A percentile compares a stretch with the other conserved stretches of the same genome.
Conservation (phyloP, 2,888 invertebrate species). For the Mythimna vitellina region DNA sequence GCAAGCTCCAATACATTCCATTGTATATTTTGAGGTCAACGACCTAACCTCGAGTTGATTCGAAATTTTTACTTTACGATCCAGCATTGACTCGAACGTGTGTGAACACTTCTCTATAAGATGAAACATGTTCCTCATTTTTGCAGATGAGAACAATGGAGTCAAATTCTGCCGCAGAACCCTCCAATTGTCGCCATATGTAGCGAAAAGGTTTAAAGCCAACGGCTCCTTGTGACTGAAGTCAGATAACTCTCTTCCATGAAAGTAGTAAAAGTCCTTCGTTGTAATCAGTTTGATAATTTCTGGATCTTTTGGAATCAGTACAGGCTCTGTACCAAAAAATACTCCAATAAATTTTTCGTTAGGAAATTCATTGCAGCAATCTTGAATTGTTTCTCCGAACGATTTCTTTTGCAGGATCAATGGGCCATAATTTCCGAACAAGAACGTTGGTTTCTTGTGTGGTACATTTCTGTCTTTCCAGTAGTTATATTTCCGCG, state of each 20-base stretch:
- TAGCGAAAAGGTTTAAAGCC: constrained; percentile 53
- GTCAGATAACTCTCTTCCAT: constrained; percentile 67
- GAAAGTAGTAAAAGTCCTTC: constrained; percentile 74
- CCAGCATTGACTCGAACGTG: constrained; percentile 51
- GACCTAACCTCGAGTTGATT: constrained; percentile 39
- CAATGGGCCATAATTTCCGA: constrained; percentile 70
- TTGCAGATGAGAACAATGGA: constrained; percentile 64
- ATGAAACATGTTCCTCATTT: constrained; percentile 67
- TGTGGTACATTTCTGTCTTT: constrained; percentile 64
- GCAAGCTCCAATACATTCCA: constrained; percentile 60
- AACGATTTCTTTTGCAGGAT: constrained; percentile 60
- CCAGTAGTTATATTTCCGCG: constrained; percentile 67
- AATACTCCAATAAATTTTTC: constrained; percentile 72
- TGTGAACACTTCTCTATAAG: constrained; percentile 59
- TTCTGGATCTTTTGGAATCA: constrained; percentile 72
- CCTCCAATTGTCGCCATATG: constrained; percentile 62
- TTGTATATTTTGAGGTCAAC: constrained; percentile 55
- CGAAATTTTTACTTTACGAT: constrained; percentile 42
- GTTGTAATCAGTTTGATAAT: constrained; percentile 71
- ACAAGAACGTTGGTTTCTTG: constrained; percentile 60
- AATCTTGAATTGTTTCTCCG: constrained; percentile 52
- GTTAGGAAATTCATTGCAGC: constrained; percentile 68
- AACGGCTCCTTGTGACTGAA: constrained; percentile 55
- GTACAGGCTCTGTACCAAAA: constrained; percentile 71
- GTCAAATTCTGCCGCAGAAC: constrained; percentile 63